Evolutionary conservation across 1,140 invertebrate species (phyloP), one percentile per base, ranked within the genome.

Genomic region (Drosophila tani): DNA sequence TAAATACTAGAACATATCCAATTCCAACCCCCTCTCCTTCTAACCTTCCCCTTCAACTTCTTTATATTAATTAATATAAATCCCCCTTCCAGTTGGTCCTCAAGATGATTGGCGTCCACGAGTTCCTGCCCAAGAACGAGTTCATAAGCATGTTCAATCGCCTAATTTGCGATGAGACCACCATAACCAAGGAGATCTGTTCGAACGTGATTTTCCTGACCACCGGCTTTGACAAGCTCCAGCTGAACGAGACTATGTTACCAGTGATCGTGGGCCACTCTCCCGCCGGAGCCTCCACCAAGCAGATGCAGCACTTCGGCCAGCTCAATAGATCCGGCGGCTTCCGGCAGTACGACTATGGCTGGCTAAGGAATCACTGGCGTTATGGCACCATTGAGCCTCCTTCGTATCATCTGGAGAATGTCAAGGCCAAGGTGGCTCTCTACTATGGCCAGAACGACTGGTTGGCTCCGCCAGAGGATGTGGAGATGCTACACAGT

Each of bases 221-320:
- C 1, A 91, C 91, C 77, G 95, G 94, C 56, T 95, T 94, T 47
- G 94, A 94, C 71, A 93, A 83, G 59, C 91, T 86, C n/a, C 94
- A 95, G 93, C 91, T 94, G 46, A 95, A 94, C 75, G 93, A 92
- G 93, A 95, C 95, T 0, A 94, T 96, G 86, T 78, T 97, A 1
- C 95, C 96, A 0, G 95, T 97, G 0, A 95, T 97, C 64, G 93
- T 96, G 40, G 94, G 95, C 0, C 97, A 98, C 82, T 94, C 94
- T 17, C 97, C 98, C 1, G 95, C 96, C 7, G 97, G 97, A 15
- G 95, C 96, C 2, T 96, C 96, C 0, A 94, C 95, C 49, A 95
- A 96, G 80, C 96, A 97, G 85, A 91, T 98, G 9, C 93, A 96
- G 15, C 96, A 97, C 83, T 96, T 94, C 79, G 95, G 94, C 0